Base-by-base conservation (phyloP, 2,113 vertebrate genomes). In the Origma solitaria region DNA sequence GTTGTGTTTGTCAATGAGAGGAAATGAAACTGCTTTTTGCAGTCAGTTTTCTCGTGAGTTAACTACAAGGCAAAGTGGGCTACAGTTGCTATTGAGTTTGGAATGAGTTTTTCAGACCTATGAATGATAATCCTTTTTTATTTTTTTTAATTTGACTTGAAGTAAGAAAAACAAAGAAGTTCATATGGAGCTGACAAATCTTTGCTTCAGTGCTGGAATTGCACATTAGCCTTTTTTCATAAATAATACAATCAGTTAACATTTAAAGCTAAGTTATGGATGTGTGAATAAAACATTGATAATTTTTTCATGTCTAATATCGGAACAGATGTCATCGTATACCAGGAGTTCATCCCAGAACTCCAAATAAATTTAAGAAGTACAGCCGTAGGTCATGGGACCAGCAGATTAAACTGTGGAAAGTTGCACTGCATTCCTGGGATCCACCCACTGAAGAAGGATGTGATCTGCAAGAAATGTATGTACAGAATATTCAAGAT, bases 301-400 rank as follows among this genome's bases (percentile, higher is more conserved):
- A 8, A 12, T 4, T 40, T 56, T 86, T 70, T 79, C 27, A 11
- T 56, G 18, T 64, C 44, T 49, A 2, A 61, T 72, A 38, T 31
- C 57, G 69, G 31, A 42, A 18, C 7, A 99, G 99, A 69, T 98
- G 98, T 80, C 94, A 99, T 88, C 98, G 99, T 45, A 97, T 99
- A 82, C 98, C 98, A 2, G 98, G 99, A 7, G 86, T 99, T 82
- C 99, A 99, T 79, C 99, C 99, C 40, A 98, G 98, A 70, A 99
- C 99, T 56, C 99, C 99, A 15, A 99, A 99, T 91, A 99, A 99
- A 73, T 99, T 99, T 86, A 99, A 99, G 95, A 99, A 99, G 92
- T 99, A 99, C 70, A 99, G 99, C 92, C 99, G 99, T 1, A 98
- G 99, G 49, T 99, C 99, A 0, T 99, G 99, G 99, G 99, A 99